These are phyloP conservation scores for Pseudopipra pipra DNA, from an alignment of 2,113 vertebrate species.

Conservation along the genomic window DNA sequence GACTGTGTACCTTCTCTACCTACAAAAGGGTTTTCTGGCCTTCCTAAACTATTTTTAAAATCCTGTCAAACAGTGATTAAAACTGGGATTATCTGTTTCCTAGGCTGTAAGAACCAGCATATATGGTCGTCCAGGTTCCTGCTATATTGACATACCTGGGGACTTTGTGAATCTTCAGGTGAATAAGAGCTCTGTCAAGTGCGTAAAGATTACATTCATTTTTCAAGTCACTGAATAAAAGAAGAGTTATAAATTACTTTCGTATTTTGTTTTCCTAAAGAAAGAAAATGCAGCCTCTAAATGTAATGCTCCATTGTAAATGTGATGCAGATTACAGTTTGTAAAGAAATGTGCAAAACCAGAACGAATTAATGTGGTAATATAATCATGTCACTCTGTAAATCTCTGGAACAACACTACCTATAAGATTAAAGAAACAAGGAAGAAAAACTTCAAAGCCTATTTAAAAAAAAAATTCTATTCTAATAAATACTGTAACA, in stretches of 20 bases:
- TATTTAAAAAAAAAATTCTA: background rate
- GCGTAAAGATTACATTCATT: constrained; percentile 25
- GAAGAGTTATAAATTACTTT: background rate
- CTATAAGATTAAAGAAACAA: background rate
- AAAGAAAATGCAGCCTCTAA: background rate
- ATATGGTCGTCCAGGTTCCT: constrained; percentile 92
- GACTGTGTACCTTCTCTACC: background rate
- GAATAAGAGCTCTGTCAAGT: constrained; percentile 83
- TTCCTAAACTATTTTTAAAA: background rate
- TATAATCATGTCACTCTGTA: background rate
- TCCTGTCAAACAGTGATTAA: background rate
- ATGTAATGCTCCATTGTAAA: background rate
- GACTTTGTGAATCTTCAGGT: constrained; percentile 88
- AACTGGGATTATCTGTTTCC: background rate
- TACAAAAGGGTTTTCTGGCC: background rate
- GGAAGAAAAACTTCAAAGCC: background rate
- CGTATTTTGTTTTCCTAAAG: background rate
- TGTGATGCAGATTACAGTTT: background rate
- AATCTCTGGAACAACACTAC: background rate
- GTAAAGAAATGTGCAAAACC: background rate
- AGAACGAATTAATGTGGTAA: background rate
- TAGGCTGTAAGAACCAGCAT: constrained; percentile 92
- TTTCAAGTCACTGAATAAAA: background rate
- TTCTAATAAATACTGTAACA: background rate
- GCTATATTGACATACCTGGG: constrained; percentile 93